Evolutionary conservation across 2,888 invertebrate genomes (phyloP).

Genomic region (Polia nebulosa): DNA sequence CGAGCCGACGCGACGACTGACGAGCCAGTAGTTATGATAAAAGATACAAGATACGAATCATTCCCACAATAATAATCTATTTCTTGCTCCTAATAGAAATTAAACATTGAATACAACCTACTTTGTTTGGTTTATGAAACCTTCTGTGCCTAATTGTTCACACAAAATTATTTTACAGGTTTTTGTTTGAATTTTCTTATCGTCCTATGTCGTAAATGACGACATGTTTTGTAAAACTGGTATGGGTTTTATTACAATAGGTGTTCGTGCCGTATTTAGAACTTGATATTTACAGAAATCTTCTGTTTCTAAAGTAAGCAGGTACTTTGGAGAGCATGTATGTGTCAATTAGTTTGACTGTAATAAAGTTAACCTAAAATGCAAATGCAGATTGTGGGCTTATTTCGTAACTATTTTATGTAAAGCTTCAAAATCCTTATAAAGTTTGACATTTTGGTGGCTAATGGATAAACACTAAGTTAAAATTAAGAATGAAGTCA

Average conservation of each 20-base stretch:
- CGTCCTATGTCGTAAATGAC: not conserved
- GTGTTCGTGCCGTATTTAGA: slow-evolving; percentile 2
- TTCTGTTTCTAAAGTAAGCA: not conserved
- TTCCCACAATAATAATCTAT: slow-evolving; percentile 72
- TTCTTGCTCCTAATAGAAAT: slow-evolving; percentile 69
- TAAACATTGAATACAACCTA: slow-evolving; percentile 51
- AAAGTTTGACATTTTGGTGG: slow-evolving; percentile 27
- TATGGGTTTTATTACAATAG: slow-evolving; percentile 6
- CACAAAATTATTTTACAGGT: slow-evolving; percentile 6
- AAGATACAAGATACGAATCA: slow-evolving; percentile 75
- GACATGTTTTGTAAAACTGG: slow-evolving; percentile 13
- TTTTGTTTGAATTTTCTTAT: slow-evolving; percentile 18
- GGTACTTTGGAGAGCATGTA: slow-evolving; percentile 1
- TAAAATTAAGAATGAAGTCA: slow-evolving; percentile 53
- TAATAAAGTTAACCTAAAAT: slow-evolving; percentile 26
- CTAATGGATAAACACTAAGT: slow-evolving; percentile 40
- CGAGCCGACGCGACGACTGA: slow-evolving; percentile 27
- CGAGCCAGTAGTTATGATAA: slow-evolving; percentile 64
- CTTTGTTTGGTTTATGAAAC: not conserved
- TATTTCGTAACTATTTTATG: slow-evolving; percentile 22
- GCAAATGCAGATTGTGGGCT: not conserved
- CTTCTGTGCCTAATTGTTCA: slow-evolving; percentile 19
- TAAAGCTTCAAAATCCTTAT: slow-evolving; percentile 22
- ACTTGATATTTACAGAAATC: not conserved
- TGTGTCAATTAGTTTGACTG: not conserved